Conservation (phyloP, 2,797 vertebrate species). For the Poeciliopsis turneri region DNA sequence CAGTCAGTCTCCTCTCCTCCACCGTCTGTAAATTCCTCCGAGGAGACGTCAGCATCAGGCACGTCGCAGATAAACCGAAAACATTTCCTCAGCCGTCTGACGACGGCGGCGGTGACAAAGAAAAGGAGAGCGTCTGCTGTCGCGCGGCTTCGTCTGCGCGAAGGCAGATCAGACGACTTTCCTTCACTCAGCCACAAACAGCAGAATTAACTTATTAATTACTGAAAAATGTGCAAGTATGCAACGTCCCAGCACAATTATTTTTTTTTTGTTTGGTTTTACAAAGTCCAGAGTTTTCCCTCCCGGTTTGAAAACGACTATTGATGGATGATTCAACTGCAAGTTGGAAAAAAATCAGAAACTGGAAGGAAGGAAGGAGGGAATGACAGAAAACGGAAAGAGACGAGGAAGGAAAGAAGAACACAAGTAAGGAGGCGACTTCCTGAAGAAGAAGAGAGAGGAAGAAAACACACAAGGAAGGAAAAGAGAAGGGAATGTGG, state of each 20-base stretch:
- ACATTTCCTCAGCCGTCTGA: neutral
- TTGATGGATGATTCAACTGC: neutral
- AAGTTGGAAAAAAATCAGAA: neutral
- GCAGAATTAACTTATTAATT: neutral
- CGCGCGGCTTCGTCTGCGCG: neutral
- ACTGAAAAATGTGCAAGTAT: neutral
- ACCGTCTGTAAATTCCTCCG: constrained; percentile 43
- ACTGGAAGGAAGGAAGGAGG: neutral
- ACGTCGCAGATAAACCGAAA: constrained; percentile 8
- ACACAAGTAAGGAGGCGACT: neutral
- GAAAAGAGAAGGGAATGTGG: neutral
- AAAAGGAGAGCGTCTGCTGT: neutral
- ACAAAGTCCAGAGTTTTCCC: no score
- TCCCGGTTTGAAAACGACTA: no score
- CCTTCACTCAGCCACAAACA: neutral
- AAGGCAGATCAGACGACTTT: neutral
- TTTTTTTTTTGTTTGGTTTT: no score
- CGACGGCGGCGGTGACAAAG: neutral
- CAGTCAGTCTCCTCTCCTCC: constrained; percentile 20
- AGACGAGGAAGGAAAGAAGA: neutral
- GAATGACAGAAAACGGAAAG: neutral
- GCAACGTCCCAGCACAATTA: neutral
- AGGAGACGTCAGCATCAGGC: constrained; percentile 39
- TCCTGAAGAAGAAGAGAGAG: neutral
- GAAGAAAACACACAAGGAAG: neutral